These are phyloP conservation scores for Vidua chalybeata DNA, from an alignment of 2,113 vertebrate species.

Conservation along the genomic window DNA sequence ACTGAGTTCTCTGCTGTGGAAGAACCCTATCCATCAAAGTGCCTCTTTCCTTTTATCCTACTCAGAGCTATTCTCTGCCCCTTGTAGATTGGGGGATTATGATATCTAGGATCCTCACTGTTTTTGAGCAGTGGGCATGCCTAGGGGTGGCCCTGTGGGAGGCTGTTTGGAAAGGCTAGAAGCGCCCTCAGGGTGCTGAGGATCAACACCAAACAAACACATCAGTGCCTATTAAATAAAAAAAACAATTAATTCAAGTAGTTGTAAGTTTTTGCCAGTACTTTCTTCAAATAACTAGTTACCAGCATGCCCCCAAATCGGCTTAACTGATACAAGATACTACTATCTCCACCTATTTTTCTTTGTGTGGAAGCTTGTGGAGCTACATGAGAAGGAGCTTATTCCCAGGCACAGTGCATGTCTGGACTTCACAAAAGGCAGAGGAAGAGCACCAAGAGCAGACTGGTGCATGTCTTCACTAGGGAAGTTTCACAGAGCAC, in stretches of 20 bases:
- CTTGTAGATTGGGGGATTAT: neutral
- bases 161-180: neutral
- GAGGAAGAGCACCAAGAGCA: neutral
- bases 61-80: neutral
- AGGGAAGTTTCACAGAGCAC: neutral
- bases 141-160: fast-evolving
- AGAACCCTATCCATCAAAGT: neutral
- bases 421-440: neutral
- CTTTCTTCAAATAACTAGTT: neutral
- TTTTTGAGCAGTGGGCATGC: neutral
- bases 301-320: neutral
- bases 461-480: neutral
- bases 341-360: neutral
- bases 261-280: neutral
- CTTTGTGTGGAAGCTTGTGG: neutral
- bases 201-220: neutral
- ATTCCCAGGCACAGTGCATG: neutral
- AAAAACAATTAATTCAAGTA: neutral
- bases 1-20: neutral
- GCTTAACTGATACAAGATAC: fast-evolving
- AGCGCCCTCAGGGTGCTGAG: neutral
- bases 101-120: neutral
- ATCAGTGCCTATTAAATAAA: neutral
- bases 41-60: neutral
- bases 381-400: neutral